Conservation (phyloP, 1,140 invertebrate species). For the Bombus waltoni region DNA sequence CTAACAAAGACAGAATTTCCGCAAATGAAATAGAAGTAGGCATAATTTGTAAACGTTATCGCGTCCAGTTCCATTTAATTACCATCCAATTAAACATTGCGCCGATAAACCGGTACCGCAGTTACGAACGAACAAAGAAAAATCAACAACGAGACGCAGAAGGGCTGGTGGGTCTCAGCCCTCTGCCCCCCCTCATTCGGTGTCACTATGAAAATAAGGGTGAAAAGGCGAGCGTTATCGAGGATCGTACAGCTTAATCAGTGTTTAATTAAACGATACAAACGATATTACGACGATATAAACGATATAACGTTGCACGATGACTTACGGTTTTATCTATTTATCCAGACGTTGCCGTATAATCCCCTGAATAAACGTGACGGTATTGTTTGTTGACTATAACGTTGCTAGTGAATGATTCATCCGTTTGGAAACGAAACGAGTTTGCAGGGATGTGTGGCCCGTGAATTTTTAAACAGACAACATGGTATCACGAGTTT, state of each 20-base stretch:
- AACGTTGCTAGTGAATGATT: slow-evolving; percentile 2
- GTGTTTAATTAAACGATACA: slow-evolving; percentile 16
- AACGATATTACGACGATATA: neutral
- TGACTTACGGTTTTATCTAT: slow-evolving; percentile 10
- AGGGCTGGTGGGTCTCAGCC: too few relatives aligned
- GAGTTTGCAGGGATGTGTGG: neutral
- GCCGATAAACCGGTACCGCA: neutral
- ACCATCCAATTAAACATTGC: slow-evolving; percentile 20
- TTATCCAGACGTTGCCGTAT: neutral
- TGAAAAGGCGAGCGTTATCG: neutral
- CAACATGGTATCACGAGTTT: neutral
- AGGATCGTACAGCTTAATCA: too few relatives aligned
- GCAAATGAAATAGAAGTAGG: slow-evolving; percentile 14
- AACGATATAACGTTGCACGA: neutral
- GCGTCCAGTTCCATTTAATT: slow-evolving; percentile 7
- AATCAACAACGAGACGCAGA: neutral
- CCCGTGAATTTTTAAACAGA: neutral
- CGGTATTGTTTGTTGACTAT: neutral
- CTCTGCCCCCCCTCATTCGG: neutral
- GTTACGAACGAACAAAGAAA: slow-evolving; percentile 3
- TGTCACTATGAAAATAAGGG: neutral
- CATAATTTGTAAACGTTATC: slow-evolving; percentile 18
- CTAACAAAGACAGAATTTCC: neutral
- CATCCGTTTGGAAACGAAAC: neutral
- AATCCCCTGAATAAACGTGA: neutral